Conservation (phyloP, 2,888 invertebrate species). For the Lordiphosa andalusiaca region DNA sequence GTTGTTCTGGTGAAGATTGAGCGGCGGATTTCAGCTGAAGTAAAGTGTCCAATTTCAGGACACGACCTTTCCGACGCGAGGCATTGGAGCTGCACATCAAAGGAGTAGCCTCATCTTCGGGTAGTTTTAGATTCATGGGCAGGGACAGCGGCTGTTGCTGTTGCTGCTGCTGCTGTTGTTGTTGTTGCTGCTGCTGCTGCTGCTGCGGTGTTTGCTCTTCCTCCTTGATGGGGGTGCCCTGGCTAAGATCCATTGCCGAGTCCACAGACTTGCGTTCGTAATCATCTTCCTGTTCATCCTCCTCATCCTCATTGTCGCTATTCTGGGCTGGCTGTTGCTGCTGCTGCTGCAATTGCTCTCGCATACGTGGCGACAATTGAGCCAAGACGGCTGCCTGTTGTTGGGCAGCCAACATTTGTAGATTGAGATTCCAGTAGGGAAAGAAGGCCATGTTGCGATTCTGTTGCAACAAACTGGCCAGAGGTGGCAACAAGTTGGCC, state of each 20-base stretch:
- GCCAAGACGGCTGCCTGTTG: constrained; percentile 79
- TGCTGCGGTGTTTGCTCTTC: constrained; percentile 41
- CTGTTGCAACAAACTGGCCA: constrained; percentile 77
- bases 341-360: constrained; percentile 65
- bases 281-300: constrained; percentile 60
- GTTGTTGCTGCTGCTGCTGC: constrained; percentile 24
- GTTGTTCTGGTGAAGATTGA: constrained; percentile 60
- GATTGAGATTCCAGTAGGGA: constrained; percentile 79
- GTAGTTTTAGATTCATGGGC: constrained; percentile 71
- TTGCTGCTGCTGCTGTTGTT: constrained; percentile 37
- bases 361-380: constrained; percentile 77
- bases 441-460: constrained; percentile 78
- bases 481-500: constrained; percentile 69
- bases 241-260: constrained; percentile 79
- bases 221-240: constrained; percentile 76
- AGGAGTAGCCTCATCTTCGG: constrained; percentile 75
- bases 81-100: constrained; percentile 63
- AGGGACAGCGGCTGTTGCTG: constrained; percentile 16
- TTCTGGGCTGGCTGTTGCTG: constrained; percentile 35
- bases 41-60: constrained; percentile 87
- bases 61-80: constrained; percentile 89
- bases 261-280: constrained; percentile 71
- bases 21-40: constrained; percentile 63
- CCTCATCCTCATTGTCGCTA: constrained; percentile 46
- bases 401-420: constrained; percentile 80